Evolutionary conservation across 2,113 vertebrate species (phyloP).

Genomic region (Rhineura floridana): DNA sequence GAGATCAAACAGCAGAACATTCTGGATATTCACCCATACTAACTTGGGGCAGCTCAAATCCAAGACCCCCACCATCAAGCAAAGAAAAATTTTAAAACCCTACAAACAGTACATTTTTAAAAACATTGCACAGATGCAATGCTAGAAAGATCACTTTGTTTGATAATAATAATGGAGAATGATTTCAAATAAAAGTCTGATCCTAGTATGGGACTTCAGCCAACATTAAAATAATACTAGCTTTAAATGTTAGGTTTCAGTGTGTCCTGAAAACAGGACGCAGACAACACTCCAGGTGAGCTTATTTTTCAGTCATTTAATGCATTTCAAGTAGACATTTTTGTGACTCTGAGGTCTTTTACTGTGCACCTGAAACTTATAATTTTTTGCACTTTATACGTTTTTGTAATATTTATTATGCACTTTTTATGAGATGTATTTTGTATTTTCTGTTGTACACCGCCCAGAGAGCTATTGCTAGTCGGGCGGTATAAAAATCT

Average conservation of each 20-base stretch:
- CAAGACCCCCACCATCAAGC: neutral
- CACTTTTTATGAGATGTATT: too few species aligned
- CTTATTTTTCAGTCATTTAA: neutral
- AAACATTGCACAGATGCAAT: neutral
- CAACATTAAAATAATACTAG: neutral
- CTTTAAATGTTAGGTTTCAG: slow-evolving; percentile 17
- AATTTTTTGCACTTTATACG: too few species aligned
- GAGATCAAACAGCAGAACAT: neutral
- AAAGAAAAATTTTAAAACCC: neutral
- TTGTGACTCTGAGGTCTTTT: neutral
- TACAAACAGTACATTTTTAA: neutral
- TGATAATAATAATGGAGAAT: neutral
- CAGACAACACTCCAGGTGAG: neutral
- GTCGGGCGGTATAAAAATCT: too few species aligned
- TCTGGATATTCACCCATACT: neutral
- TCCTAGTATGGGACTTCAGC: neutral
- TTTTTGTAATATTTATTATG: too few species aligned
- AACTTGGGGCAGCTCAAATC: neutral
- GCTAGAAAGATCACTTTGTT: neutral
- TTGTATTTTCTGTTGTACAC: too few species aligned
- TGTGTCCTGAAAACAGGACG: neutral
- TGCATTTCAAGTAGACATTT: neutral
- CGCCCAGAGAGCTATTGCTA: too few species aligned
- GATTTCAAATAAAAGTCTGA: neutral
- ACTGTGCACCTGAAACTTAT: neutral